Evolutionary conservation across 2,797 vertebrate genomes (phyloP).

Genomic region (Scolopax bukidnonensis): DNA sequence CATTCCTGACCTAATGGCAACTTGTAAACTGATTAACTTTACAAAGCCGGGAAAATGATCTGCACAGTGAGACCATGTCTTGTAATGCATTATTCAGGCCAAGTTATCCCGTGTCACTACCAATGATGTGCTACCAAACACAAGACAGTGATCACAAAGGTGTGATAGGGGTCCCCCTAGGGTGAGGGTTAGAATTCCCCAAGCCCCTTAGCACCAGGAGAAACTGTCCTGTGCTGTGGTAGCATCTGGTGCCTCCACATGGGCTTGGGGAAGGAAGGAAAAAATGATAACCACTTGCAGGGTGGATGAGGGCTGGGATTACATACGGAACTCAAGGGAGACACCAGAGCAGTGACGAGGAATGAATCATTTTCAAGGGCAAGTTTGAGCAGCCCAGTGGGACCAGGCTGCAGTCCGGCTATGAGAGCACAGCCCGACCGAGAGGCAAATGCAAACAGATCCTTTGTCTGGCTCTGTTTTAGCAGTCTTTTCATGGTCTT

Average conservation of each 20-base stretch:
- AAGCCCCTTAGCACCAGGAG: background rate
- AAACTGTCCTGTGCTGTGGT: background rate
- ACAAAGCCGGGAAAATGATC: constrained; percentile 56
- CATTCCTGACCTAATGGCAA: constrained; percentile 35
- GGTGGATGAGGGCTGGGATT: background rate
- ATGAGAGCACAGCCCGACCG: background rate
- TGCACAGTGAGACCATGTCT: background rate
- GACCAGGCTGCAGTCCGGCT: background rate
- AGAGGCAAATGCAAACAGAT: background rate
- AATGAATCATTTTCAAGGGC: rapidly evolving
- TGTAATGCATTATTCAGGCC: background rate
- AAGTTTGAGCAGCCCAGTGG: background rate
- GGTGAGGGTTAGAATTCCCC: background rate
- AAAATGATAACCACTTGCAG: background rate
- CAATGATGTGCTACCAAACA: background rate
- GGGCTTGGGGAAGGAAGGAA: background rate
- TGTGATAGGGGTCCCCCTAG: background rate
- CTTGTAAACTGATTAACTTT: constrained; percentile 52
- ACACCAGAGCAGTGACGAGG: background rate
- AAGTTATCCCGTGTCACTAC: background rate
- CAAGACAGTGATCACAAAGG: rapidly evolving
- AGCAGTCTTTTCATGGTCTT: background rate
- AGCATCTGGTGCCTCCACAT: rapidly evolving
- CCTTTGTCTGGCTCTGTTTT: background rate
- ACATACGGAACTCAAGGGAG: rapidly evolving